Percentiles rank a stretch among this genome's conserved stretches.
Evolutionary conservation across 2,888 invertebrate genomes (phyloP).

Genomic region (Plebejus anna): DNA sequence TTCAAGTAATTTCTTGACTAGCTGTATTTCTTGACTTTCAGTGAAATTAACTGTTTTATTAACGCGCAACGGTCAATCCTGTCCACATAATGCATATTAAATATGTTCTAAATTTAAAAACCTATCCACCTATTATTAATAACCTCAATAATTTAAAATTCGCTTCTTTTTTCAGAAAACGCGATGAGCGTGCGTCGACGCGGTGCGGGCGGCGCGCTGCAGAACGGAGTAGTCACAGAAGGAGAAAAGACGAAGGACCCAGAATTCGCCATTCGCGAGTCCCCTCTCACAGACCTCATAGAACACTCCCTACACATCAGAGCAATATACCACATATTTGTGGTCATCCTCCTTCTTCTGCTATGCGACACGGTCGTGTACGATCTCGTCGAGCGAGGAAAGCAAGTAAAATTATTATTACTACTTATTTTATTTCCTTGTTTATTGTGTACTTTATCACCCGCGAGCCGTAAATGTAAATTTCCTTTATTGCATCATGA

Average conservation of each 20-base stretch:
- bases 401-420: conserved; percentile 77
- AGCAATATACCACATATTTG: conserved; percentile 92
- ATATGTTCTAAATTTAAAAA: too few species aligned
- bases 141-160: too few species aligned
- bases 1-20: too few species aligned
- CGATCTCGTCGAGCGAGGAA: conserved; percentile 86
- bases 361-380: conserved; percentile 85
- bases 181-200: conserved; percentile 41
- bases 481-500: conserved; percentile 9
- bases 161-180: conserved; percentile 28
- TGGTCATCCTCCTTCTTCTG: conserved; percentile 86
- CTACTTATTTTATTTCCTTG: background rate
- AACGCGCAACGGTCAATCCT: too few species aligned
- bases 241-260: conserved; percentile 44
- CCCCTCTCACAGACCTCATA: conserved; percentile 89
- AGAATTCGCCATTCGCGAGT: conserved; percentile 85
- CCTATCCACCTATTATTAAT: too few species aligned
- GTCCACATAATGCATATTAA: too few species aligned
- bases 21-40: too few species aligned
- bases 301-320: conserved; percentile 87
- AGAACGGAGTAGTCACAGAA: conserved; percentile 47
- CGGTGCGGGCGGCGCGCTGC: conserved; percentile 36
- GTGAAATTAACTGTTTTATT: too few species aligned
- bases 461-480: conserved; percentile 25
- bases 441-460: background rate